A percentile compares a stretch with the other conserved stretches of the same genome.
Evolutionary conservation across 2,888 invertebrate species (phyloP).

Genomic region (Lasioglossum malachurum): DNA sequence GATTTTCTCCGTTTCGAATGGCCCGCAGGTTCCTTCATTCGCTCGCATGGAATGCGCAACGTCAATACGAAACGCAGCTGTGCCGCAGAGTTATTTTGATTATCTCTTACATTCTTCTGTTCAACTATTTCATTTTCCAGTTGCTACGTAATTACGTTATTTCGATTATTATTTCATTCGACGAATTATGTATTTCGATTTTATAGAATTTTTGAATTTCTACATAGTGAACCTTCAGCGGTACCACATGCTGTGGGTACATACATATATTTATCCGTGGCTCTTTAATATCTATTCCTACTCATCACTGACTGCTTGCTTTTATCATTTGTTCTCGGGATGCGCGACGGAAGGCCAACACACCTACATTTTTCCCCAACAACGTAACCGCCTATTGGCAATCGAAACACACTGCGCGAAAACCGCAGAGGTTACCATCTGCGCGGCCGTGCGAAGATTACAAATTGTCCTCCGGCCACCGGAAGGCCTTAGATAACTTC

Average conservation of each 20-base stretch:
- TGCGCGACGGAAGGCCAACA: not conserved
- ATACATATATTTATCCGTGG: not conserved
- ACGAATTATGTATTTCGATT: too few relatives aligned
- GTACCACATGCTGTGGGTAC: not conserved
- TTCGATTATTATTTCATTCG: too few relatives aligned
- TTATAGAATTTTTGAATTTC: too few relatives aligned
- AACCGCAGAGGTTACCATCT: slow-evolving; percentile 7
- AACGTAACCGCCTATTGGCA: not conserved
- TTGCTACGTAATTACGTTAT: not conserved
- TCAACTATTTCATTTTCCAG: not conserved
- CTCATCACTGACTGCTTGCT: not conserved
- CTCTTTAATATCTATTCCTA: not conserved
- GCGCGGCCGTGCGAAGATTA: slow-evolving; percentile 31
- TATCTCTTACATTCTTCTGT: not conserved
- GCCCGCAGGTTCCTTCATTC: not conserved
- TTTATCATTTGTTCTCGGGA: not conserved
- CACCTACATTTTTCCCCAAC: not conserved
- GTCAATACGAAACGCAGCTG: not conserved
- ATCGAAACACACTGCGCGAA: slow-evolving; percentile 19
- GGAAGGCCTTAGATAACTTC: slow-evolving; percentile 47
- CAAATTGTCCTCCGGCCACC: slow-evolving; percentile 40
- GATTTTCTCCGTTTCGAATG: not conserved
- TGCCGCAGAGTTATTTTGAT: not conserved
- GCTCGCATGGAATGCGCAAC: not conserved
- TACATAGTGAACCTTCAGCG: too few relatives aligned